Base-by-base conservation (phyloP, 2,888 invertebrate species). In the Hirtodrosophila trivittata region DNA sequence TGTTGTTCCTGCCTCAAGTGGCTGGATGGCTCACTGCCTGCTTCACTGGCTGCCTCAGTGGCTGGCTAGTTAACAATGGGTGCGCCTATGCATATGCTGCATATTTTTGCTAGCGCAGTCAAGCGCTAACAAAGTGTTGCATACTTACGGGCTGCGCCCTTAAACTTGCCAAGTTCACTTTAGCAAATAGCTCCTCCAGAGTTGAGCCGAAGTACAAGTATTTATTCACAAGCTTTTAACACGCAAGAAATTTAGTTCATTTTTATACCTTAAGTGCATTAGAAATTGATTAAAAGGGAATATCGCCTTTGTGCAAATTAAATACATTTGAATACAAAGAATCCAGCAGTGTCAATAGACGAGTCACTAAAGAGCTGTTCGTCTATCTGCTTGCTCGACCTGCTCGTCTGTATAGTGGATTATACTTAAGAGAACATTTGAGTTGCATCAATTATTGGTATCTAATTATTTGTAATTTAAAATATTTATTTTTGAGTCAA, bases 61-160 rank as follows among this genome's bases (percentile, higher is more conserved):
- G 35, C 16, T 52, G 42, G 42, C 33, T 52, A 54, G 57, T 49
- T 63, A 73, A 77, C 77, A 77, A 77, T 59, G 60, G 45, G 62
- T 70, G 75, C 46, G 64, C 70, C 75, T 70, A 46, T 77, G 82
- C 77, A 84, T 84, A 81, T 81, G 82, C 71, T 38, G 58, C 60
- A 62, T 32, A 66, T 55, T 66, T 62, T 66, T 51, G 58, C 16
- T n/a, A 18, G 55, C 42, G 63, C 71, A 77, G 43, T 63, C 66
- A 51, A 60, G 76, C 66, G 50, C 56, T 47, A 52, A 66, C 50
- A 55, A 67, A 76, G 73, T 66, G 64, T 64, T 70, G 74, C 66
- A 63, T 60, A 60, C 66, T 71, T 52, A 10, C 46, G 49, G 59
- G 70, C 45, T 6, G 25, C 42, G 77, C 43, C 80, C 83, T 76